Evolutionary conservation across 1,140 invertebrate genomes (phyloP), one percentile per base, ranked within the genome.

Genomic region (Archivesica marissinica): DNA sequence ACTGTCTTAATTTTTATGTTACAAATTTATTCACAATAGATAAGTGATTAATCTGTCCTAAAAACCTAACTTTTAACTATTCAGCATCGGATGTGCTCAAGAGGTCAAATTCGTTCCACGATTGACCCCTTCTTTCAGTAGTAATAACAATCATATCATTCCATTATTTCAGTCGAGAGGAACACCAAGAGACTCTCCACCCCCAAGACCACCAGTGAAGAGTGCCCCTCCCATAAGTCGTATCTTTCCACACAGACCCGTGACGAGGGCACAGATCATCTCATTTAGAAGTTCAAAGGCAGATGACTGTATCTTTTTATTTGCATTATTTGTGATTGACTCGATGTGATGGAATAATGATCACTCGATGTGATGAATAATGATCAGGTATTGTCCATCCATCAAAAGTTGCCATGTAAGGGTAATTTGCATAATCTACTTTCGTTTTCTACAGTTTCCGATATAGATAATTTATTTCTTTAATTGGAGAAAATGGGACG

Each of bases 271-370:
- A n/a, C 90, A 92, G 83, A 87, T 92, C 54, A 90, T 95, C 33
- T 94, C 94, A 47, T 95, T 95, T 80, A 89, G 89, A 84, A 88
- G 89, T 61, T 86, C 88, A 74, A 90, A 91, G 33, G 89, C 86
- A 47, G 90, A 91, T 70, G 90, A 88, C 56, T 91, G 93, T 94
- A 94, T 94, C 93, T 91, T 93, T 93, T n/a, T n/a, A n/a, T n/a
- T n/a, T n/a, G n/a, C n/a, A n/a, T n/a, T n/a, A n/a, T n/a, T n/a
- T n/a, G n/a, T n/a, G n/a, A n/a, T n/a, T n/a, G n/a, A n/a, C n/a
- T n/a, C n/a, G n/a, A n/a, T n/a, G n/a, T n/a, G n/a, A n/a, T n/a
- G n/a, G n/a, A n/a, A n/a, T n/a, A n/a, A n/a, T n/a, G n/a, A n/a
- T n/a, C n/a, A n/a, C n/a, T n/a, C n/a, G n/a, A n/a, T n/a, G n/a